Evolutionary conservation across 1,140 invertebrate species (phyloP), one percentile per base, ranked within the genome.

Genomic region (Nymphalis io): DNA sequence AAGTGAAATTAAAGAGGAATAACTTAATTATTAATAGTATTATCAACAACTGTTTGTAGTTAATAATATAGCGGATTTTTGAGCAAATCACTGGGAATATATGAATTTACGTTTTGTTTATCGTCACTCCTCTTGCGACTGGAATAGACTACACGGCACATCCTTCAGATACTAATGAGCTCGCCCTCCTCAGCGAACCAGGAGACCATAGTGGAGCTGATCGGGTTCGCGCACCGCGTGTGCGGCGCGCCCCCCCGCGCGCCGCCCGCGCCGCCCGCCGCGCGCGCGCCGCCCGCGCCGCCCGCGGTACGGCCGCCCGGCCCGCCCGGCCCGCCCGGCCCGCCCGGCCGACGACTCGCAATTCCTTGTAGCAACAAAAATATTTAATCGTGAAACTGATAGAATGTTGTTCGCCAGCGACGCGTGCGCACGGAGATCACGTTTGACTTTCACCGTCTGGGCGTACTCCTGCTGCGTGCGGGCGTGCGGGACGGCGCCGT

Each of bases 381-480:
- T 0, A 6, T 3, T n/a, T 3, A 4, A n/a, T 11, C 13, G 40
- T 8, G 1, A 1, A 11, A 15, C 13, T 44, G 40, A 15, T 15
- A 15, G 33, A 23, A 1, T 44, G 39, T 23, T 13, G 0, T 42
- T 46, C 21, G n/a, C 59, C 51, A 55, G 51, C 11, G 63, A 51
- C 78, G 76, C 59, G 82, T 79, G 78, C 92, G 94, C 73, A 95
- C 95, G 1, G 96, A 98, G 92, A 93, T 98, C 27, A 96, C 95
- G 21, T 98, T 98, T 83, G 97, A 98, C 84, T 99, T 99, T 87
- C 96, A 97, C 85, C 94, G 97, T 15, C 90, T 99, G 33, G 98
- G 97, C 86, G 95, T 99, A 59, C 87, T 99, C 18, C 92, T 99
- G 62, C 90, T 98, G 46, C 92, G 97, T 68, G 96, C 96, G 8